Percentiles rank a stretch among this genome's conserved stretches.
These are phyloP conservation scores for Oophaga sylvatica DNA, from an alignment of 2,797 vertebrate species.

Conservation along the genomic window DNA sequence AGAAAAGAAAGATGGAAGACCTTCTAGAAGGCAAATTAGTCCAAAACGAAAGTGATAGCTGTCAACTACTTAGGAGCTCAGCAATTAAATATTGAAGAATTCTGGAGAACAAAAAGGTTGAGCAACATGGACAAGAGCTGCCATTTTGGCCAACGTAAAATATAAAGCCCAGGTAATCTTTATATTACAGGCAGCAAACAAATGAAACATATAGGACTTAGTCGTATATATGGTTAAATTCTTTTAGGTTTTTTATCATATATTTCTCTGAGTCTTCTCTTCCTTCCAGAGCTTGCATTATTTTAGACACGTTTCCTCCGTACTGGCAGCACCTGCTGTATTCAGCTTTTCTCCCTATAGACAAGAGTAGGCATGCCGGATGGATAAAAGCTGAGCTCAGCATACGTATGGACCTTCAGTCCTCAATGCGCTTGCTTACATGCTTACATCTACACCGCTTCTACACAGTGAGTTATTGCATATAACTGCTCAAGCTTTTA, in stretches of 20 bases:
- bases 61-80: no score
- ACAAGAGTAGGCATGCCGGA: slow-evolving; percentile 12
- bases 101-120: no score
- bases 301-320: neutral
- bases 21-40: no score
- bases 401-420: neutral
- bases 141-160: no score
- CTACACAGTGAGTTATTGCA: slow-evolving; percentile 8
- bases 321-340: slow-evolving; percentile 25
- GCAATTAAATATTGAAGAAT: no score
- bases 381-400: slow-evolving; percentile 14
- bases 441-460: neutral
- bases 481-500: neutral
- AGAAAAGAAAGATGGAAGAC: no score
- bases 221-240: no score
- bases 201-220: neutral
- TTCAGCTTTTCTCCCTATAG: neutral
- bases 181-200: neutral
- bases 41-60: no score
- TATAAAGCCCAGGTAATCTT: neutral
- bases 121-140: no score
- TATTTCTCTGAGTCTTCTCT: neutral
- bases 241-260: neutral
- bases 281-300: neutral
- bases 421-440: neutral